These are phyloP conservation scores for Thymelicus acteon DNA, from an alignment of 2,888 invertebrate genomes.

Conservation along the genomic window DNA sequence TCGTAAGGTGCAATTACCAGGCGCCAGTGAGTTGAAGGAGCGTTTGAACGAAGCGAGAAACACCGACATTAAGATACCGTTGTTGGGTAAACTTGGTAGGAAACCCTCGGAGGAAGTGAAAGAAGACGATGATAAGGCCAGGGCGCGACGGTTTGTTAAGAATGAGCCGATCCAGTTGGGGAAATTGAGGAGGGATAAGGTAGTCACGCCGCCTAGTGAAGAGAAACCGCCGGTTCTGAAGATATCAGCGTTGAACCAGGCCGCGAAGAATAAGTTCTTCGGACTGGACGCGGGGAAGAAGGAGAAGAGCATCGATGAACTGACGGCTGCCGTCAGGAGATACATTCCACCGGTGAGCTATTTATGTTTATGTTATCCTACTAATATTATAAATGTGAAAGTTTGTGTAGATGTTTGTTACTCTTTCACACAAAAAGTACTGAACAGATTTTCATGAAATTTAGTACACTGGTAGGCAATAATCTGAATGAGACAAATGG, in stretches of 20 bases:
- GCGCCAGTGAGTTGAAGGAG: slow-evolving; percentile 60
- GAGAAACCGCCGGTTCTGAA: slow-evolving; percentile 65
- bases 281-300: slow-evolving; percentile 67
- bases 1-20: slow-evolving; percentile 59
- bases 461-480: too few relatives aligned
- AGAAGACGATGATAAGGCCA: slow-evolving; percentile 58
- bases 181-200: slow-evolving; percentile 69
- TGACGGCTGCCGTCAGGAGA: slow-evolving; percentile 75
- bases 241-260: slow-evolving; percentile 71
- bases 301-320: slow-evolving; percentile 72
- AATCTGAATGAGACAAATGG: too few relatives aligned
- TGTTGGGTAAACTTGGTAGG: slow-evolving; percentile 69
- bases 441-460: too few relatives aligned
- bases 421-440: too few relatives aligned
- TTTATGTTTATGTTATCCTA: not conserved
- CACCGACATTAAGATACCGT: slow-evolving; percentile 63
- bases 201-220: slow-evolving; percentile 46
- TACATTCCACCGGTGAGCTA: slow-evolving; percentile 75
- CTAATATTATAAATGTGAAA: too few relatives aligned
- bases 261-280: slow-evolving; percentile 78
- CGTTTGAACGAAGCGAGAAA: slow-evolving; percentile 67
- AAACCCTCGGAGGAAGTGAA: slow-evolving; percentile 68
- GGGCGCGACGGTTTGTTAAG: slow-evolving; percentile 61
- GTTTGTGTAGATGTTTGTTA: too few relatives aligned
- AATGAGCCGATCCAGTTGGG: slow-evolving; percentile 75